Conservation (phyloP, 2,113 vertebrate genomes). For the Limnothrissa miodon region DNA sequence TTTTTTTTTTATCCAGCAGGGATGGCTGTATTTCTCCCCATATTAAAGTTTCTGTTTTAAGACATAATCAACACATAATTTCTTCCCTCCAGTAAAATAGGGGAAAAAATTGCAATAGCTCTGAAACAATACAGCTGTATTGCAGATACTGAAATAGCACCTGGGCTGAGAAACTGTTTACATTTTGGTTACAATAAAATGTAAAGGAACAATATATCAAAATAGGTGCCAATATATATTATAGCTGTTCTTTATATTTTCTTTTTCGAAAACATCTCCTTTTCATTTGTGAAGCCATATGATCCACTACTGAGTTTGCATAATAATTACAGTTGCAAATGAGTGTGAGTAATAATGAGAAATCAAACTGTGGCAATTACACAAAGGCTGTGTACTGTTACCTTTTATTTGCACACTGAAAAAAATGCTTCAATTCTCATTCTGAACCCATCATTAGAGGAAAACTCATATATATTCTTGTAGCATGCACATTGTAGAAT, state of each 20-base stretch:
- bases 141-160: background rate
- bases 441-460: slow-evolving; percentile 47
- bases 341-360: slow-evolving; percentile 61
- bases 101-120: background rate
- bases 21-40: background rate
- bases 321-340: background rate
- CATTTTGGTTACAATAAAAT: background rate
- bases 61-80: background rate
- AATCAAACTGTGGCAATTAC: slow-evolving; percentile 65
- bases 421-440: slow-evolving; percentile 49
- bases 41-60: background rate
- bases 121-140: background rate
- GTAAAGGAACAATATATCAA: background rate
- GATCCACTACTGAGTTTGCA: background rate
- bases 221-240: background rate
- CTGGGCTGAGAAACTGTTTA: background rate
- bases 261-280: background rate
- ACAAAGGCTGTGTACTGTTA: slow-evolving; percentile 76
- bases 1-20: background rate
- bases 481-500: slow-evolving; percentile 59
- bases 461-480: slow-evolving; percentile 54
- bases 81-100: too few relatives aligned
- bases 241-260: background rate
- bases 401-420: slow-evolving; percentile 65
- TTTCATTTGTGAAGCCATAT: slow-evolving; percentile 26